A percentile compares a stretch with the other conserved stretches of the same genome.
phyloP scores from a whole-genome alignment of 2,888 invertebrate genomes.

The Drosophila falleni region DNA sequence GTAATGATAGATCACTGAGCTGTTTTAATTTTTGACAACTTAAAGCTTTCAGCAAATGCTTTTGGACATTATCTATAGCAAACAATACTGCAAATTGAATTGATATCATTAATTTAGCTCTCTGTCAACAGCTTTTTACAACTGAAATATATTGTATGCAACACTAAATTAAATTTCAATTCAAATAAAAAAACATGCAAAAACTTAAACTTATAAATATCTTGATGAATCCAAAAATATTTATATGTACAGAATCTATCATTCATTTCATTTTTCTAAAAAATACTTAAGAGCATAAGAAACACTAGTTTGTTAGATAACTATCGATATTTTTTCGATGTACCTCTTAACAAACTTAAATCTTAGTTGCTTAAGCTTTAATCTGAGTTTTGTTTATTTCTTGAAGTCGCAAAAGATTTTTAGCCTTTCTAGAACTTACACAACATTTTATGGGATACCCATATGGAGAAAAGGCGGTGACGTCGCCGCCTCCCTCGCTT shows the following conservation, averaged over 20 bases:
- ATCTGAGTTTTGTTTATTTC: background rate
- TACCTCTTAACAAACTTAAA: no score
- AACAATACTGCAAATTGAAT: background rate
- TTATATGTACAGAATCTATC: no score
- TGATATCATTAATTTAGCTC: background rate
- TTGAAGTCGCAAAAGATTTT: slow-evolving; percentile 17
- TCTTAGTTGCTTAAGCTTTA: background rate
- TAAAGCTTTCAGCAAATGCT: background rate
- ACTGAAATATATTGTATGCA: background rate
- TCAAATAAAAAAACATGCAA: no score
- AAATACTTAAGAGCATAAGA: no score
- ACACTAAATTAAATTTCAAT: no score
- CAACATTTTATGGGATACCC: slow-evolving; percentile 11
- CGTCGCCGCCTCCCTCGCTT: slow-evolving; percentile 42
- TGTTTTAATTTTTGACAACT: background rate
- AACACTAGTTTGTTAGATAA: no score
- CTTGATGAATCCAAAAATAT: background rate
- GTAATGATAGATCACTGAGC: background rate
- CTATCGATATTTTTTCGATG: no score
- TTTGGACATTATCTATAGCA: slow-evolving; percentile 5
- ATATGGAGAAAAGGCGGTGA: slow-evolving; percentile 17
- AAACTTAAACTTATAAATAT: background rate
- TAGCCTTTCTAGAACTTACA: slow-evolving; percentile 15
- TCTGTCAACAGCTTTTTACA: background rate
- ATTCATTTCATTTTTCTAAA: no score